Conservation (phyloP, 2,888 invertebrate genomes). For the Eudasyphora cyanicolor region DNA sequence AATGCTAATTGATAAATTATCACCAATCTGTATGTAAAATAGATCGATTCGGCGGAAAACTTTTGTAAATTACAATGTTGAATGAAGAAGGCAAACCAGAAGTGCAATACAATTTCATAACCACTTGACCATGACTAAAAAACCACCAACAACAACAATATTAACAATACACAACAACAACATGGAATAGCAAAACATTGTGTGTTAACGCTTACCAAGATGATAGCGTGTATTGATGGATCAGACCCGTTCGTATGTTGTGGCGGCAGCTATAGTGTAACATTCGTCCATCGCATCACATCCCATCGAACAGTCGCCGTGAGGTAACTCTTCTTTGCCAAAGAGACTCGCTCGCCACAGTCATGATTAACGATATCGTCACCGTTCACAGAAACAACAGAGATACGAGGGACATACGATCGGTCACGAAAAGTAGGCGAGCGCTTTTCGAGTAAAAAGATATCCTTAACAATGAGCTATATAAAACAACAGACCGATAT, state of each 20-base stretch:
- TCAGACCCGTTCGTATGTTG: background rate
- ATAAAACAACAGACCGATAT: no score
- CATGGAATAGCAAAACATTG: background rate
- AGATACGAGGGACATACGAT: background rate
- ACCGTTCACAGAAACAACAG: slow-evolving; percentile 55
- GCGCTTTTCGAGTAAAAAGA: no score
- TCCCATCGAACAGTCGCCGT: slow-evolving; percentile 25
- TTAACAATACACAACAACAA: background rate
- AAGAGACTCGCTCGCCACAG: slow-evolving; percentile 56
- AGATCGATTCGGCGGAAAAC: slow-evolving; percentile 15
- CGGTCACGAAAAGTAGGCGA: background rate
- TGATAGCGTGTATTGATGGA: background rate
- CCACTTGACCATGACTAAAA: slow-evolving; percentile 74
- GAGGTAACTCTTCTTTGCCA: slow-evolving; percentile 56
- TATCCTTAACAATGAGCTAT: no score
- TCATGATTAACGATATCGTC: slow-evolving; percentile 68
- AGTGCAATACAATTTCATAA: slow-evolving; percentile 57
- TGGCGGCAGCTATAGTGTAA: background rate
- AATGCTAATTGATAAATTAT: slow-evolving; percentile 41
- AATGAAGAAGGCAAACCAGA: slow-evolving; percentile 32
- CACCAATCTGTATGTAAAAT: slow-evolving; percentile 43
- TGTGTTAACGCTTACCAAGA: background rate
- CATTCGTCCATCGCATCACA: background rate
- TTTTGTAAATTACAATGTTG: slow-evolving; percentile 25
- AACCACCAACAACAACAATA: slow-evolving; percentile 3